A percentile compares a stretch with the other conserved stretches of the same genome.
These are phyloP conservation scores for Acronicta aceris DNA, from an alignment of 2,888 invertebrate species.

Conservation along the genomic window DNA sequence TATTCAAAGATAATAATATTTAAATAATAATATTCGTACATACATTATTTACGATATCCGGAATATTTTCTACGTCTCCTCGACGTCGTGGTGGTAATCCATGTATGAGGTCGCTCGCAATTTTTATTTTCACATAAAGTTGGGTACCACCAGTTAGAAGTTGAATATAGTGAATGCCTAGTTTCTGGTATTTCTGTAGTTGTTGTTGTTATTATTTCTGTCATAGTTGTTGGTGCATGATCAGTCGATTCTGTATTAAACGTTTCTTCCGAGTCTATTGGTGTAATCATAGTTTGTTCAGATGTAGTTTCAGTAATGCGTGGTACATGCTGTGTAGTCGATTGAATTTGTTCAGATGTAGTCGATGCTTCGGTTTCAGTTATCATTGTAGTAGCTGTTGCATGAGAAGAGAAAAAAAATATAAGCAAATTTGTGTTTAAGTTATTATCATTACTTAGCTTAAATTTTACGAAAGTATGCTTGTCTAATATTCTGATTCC, in stretches of 20 bases:
- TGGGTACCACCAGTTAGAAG: conserved; percentile 32
- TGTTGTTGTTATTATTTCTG: not conserved
- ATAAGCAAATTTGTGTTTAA: not conserved
- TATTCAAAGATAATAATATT: conserved; percentile 14
- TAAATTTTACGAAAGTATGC: too few species aligned
- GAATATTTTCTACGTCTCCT: conserved; percentile 9
- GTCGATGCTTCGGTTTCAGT: not conserved
- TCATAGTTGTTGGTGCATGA: not conserved
- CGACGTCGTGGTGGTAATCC: conserved; percentile 29
- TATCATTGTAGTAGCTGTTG: not conserved
- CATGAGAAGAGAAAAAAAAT: not conserved
- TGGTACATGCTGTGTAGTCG: conserved; percentile 3
- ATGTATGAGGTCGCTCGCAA: conserved; percentile 35
- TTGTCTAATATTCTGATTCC: too few species aligned
- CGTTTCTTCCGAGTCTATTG: too few species aligned
- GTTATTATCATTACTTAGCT: too few species aligned
- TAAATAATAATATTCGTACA: conserved; percentile 12
- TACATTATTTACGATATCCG: conserved; percentile 36
- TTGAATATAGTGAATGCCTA: not conserved
- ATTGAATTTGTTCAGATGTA: conserved; percentile 8
- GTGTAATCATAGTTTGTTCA: not conserved
- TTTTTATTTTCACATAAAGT: conserved; percentile 18
- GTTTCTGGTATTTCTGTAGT: conserved; percentile 5
- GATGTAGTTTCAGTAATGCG: not conserved
- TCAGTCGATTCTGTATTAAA: not conserved